Percentiles rank a stretch among this genome's conserved stretches.
Conservation (phyloP, 1,140 invertebrate genomes). For the Pseudomyrmex sp. region DNA sequence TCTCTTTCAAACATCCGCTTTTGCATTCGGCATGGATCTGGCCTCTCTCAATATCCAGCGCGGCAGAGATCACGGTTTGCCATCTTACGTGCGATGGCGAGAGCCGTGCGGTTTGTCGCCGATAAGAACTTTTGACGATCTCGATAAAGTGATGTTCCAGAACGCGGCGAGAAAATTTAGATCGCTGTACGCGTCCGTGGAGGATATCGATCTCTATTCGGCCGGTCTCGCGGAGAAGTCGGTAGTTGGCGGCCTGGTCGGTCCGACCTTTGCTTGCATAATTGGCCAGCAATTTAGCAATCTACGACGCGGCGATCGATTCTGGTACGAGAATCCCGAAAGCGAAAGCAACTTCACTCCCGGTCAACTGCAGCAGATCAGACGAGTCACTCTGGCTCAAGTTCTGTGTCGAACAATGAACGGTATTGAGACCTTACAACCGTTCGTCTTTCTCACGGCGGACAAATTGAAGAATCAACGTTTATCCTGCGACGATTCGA, state of each 20-base stretch:
- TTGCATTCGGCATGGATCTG: slow-evolving; percentile 94
- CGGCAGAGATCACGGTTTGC: slow-evolving; percentile 95
- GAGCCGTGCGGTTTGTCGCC: slow-evolving; percentile 91
- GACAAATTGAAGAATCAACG: slow-evolving; percentile 88
- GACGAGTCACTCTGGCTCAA: slow-evolving; percentile 91
- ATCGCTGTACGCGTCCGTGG: slow-evolving; percentile 89
- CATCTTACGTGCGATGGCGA: slow-evolving; percentile 93
- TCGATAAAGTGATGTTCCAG: slow-evolving; percentile 89
- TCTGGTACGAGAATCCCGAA: slow-evolving; percentile 95
- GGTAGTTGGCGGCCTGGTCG: slow-evolving; percentile 93
- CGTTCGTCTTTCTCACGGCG: slow-evolving; percentile 91
- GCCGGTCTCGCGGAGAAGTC: slow-evolving; percentile 94
- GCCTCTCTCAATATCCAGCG: slow-evolving; percentile 95
- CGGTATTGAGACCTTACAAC: slow-evolving; percentile 89
- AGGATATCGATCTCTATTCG: slow-evolving; percentile 96
- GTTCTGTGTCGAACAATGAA: slow-evolving; percentile 94
- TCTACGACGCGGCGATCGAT: slow-evolving; percentile 94
- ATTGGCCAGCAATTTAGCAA: slow-evolving; percentile 97
- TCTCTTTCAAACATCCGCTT: slow-evolving; percentile 91
- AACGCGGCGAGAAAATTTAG: slow-evolving; percentile 88
- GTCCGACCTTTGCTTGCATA: slow-evolving; percentile 98
- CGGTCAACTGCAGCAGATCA: slow-evolving; percentile 94
- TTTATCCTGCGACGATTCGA: slow-evolving; percentile 88
- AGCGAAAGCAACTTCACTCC: slow-evolving; percentile 91
- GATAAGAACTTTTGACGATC: slow-evolving; percentile 91